Evolutionary conservation across 2,113 vertebrate species (phyloP).

Genomic region (Syngnathus scovelli): DNA sequence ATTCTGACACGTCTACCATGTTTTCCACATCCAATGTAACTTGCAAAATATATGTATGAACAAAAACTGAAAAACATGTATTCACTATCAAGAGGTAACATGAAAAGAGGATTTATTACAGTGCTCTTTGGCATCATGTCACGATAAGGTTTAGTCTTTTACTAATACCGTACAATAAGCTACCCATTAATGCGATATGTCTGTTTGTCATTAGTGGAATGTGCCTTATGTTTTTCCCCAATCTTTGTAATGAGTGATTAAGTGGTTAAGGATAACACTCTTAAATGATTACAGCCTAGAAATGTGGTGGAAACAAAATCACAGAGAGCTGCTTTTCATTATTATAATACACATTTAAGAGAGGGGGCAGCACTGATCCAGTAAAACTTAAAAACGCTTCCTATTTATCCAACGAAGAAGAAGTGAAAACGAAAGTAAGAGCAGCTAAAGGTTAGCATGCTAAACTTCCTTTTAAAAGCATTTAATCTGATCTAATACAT

Average conservation of each 20-base stretch:
- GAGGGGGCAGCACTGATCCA: neutral
- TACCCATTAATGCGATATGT: conserved; percentile 61
- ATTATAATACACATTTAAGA: neutral
- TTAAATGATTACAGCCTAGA: conserved; percentile 54
- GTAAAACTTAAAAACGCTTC: neutral
- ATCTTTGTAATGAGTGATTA: conserved; percentile 57
- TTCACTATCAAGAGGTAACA: conserved; percentile 27
- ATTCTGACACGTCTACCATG: neutral
- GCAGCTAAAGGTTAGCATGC: neutral
- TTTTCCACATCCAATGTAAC: conserved; percentile 16
- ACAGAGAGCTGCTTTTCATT: neutral
- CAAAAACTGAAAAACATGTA: conserved; percentile 24
- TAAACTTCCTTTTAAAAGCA: neutral
- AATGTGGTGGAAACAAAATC: conserved; percentile 1
- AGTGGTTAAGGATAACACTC: conserved; percentile 53
- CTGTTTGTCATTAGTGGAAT: conserved; percentile 60
- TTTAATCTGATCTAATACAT: neutral
- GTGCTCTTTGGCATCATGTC: conserved; percentile 4
- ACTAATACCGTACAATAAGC: conserved; percentile 55
- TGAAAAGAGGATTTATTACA: conserved; percentile 54
- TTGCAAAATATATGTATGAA: neutral
- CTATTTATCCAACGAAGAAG: neutral
- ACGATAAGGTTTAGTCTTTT: conserved; percentile 2
- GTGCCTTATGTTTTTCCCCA: conserved; percentile 37
- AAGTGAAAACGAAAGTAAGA: neutral